Percentiles rank a stretch among this genome's conserved stretches.
phyloP scores from a whole-genome alignment of 2,113 vertebrate genomes.

The Erinaceus europaeus region DNA sequence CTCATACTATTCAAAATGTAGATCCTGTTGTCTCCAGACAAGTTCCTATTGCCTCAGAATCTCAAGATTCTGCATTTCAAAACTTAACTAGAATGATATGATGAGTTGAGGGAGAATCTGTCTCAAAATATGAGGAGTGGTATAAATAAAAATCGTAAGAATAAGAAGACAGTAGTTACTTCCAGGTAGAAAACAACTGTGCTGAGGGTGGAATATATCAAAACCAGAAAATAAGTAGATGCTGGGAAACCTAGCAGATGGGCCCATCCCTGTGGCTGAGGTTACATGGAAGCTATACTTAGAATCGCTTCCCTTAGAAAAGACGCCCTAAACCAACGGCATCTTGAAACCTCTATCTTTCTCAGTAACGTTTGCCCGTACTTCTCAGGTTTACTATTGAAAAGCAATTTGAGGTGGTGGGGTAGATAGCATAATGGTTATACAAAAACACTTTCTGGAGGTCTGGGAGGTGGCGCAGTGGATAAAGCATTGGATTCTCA shows the following conservation, averaged over 20 bases:
- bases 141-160: not conserved
- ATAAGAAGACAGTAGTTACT: not conserved
- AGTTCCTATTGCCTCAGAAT: too few species aligned
- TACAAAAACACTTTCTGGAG: too few species aligned
- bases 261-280: not conserved
- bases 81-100: not conserved
- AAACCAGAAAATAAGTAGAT: not conserved
- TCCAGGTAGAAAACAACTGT: not conserved
- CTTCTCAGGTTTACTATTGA: not conserved
- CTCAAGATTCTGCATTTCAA: not conserved
- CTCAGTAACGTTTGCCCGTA: not conserved
- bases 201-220: not conserved
- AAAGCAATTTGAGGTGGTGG: too few species aligned
- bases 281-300: rapidly evolving
- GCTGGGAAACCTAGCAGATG: not conserved
- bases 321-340: not conserved
- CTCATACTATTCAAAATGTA: too few species aligned
- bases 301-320: not conserved
- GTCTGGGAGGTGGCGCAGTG: too few species aligned
- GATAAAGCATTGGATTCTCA: too few species aligned
- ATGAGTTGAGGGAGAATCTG: not conserved
- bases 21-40: too few species aligned
- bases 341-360: too few species aligned
- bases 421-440: too few species aligned
- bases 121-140: not conserved